A percentile compares a stretch with the other conserved stretches of the same genome.
Conservation (phyloP, 1,140 invertebrate species). For the Hermetia illucens region DNA sequence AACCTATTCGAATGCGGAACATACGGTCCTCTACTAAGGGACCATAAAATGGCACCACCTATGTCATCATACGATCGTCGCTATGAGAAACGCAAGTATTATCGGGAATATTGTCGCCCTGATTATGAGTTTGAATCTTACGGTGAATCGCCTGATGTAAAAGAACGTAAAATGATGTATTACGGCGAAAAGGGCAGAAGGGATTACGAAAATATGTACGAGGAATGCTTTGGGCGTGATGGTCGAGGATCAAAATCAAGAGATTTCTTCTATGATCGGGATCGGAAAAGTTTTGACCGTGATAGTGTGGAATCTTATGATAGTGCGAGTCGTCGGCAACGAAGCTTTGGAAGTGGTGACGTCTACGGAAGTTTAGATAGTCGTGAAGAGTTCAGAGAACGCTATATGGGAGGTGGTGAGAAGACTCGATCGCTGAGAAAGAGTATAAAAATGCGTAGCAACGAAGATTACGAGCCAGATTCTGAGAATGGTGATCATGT, state of each 20-base stretch:
- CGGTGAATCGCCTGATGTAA: constrained; percentile 5
- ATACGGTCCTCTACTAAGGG: constrained; percentile 24
- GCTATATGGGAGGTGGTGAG: constrained; percentile 11
- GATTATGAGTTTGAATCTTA: constrained; percentile 23
- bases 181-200: constrained; percentile 5
- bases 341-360: constrained; percentile 28
- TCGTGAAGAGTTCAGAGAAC: constrained; percentile 24
- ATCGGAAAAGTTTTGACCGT: constrained; percentile 27
- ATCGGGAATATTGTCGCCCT: constrained; percentile 21
- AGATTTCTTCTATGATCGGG: constrained; percentile 20
- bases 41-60: constrained; percentile 10
- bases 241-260: constrained; percentile 12
- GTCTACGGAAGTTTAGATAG: constrained; percentile 27
- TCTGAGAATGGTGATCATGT: constrained; percentile 23
- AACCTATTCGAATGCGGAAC: constrained; percentile 26
- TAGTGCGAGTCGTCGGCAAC: constrained; percentile 18
- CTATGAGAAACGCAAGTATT: constrained; percentile 19
- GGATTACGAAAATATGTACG: constrained; percentile 27
- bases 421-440: constrained; percentile 24
- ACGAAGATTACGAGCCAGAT: constrained; percentile 25
- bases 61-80: constrained; percentile 15
- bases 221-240: constrained; percentile 8
- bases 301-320: constrained; percentile 29
- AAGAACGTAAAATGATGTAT: constrained; percentile 4
- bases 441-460: constrained; percentile 14